Base-by-base conservation (phyloP, 2,113 vertebrate species). In the Rhabdomys dilectus region DNA sequence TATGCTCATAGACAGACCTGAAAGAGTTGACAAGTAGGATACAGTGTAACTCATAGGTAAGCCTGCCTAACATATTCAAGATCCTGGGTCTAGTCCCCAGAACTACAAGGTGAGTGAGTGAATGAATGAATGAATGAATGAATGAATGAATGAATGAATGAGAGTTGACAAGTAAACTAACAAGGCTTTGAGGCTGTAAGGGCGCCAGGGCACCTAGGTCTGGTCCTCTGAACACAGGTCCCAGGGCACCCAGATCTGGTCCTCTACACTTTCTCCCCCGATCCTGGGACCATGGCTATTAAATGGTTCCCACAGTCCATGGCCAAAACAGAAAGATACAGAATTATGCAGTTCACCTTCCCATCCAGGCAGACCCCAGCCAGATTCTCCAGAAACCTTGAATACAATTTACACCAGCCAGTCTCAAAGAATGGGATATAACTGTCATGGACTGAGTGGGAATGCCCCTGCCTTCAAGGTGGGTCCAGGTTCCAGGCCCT, bases 401-500 rank as follows among this genome's bases (percentile, higher is more conserved):
- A 75, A 13, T 68, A 21, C 82, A 13, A 0, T 29, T 76, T 48
- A 84, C 10, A 82, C 21, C 0, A 1, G 36, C 68, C 15, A 21
- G 31, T 73, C 45, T 91, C 45, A 58, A 31, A 42, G 21, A n/a
- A 0, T 15, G 19, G 39, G 42, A 2, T 53, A 5, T 29, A 58
- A 45, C 36, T 64, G 36, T 39, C 72, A 48, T 0, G 0, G 6
- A 34, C 39, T 68, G 2, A 53, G 11, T 1, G 9, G 60, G 36
- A 31, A 8, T 56, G 13, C 53, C 31, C 53, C 34, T 3, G 56
- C 12, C 24, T n/a, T 2, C n/a, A 89, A 66, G 16, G 62, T 5
- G 2, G 21, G 1, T 1, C 51, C 15, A 15, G 64, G 77, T 10
- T 21, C 3, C 13, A 82, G 78, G 11, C 16, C 34, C 66, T 53